Evolutionary conservation across 2,888 invertebrate genomes (phyloP), one percentile per base, ranked within the genome.

Genomic region (Julus scandinavius): DNA sequence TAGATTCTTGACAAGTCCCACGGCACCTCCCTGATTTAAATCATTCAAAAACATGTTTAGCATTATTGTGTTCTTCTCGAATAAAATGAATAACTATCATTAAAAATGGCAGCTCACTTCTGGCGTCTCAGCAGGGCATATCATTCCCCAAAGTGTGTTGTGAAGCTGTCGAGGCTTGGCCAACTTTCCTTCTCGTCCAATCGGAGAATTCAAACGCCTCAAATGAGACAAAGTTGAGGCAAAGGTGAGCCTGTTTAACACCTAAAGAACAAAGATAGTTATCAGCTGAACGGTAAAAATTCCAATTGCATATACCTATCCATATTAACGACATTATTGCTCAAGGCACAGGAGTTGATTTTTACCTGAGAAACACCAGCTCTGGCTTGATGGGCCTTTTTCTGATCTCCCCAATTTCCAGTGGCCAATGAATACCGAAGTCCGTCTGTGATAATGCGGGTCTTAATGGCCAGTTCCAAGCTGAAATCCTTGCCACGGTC

Each of bases 361-460:
- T 45, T 89, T 90, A 94, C 94, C 94, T 98, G 97, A 86, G 98
- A 97, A 45, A 98, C 98, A 86, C 98, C 98, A 90, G 98, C 98
- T 93, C 98, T 94, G 40, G 98, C 99, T 93, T 98, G 98, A 95
- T 99, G 99, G 88, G 99, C 99, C 92, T 99, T 99, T 93, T 99
- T 99, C 93, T 99, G 99, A 92, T 99, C 99, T 86, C 99, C 99
- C 99, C 99, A 99, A 93, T 99, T 99, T 63, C 99, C 99, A 54
- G 99, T 99, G 90, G 99, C 99, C 91, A 99, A 94, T 0, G 99
- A 99, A 92, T 99, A 99, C 91, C 98, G 94, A 88, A 99, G 93
- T 50, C 99, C 99, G 92, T 99, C 99, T 0, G 99, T 99, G 89
- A 99, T 99, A 88, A 99, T 97, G 92, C 98, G 96, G 0, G 99